Conservation (phyloP, 2,888 invertebrate genomes). For the Papilio protenor region DNA sequence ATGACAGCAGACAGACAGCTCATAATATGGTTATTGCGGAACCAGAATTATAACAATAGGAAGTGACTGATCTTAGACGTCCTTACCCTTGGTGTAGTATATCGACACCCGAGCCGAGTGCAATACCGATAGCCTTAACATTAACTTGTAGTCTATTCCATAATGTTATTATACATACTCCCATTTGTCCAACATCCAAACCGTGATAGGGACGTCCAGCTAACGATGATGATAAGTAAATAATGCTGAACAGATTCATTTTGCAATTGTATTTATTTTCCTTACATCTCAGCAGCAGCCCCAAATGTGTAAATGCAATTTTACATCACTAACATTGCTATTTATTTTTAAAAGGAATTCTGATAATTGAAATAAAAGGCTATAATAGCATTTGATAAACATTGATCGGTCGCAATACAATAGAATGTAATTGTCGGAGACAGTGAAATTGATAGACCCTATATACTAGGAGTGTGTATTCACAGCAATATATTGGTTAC, state of each 20-base stretch:
- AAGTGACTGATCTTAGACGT: slow-evolving; percentile 30
- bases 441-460: not conserved
- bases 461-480: not conserved
- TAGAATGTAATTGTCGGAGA: slow-evolving; percentile 14
- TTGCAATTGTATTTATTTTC: too few species aligned
- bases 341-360: not conserved
- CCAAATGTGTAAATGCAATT: not conserved
- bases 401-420: not conserved
- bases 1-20: not conserved
- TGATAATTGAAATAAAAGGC: not conserved
- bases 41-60: not conserved
- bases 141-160: slow-evolving; percentile 26
- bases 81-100: slow-evolving; percentile 44
- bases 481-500: not conserved
- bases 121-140: slow-evolving; percentile 32
- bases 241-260: too few species aligned
- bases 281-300: too few species aligned
- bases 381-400: slow-evolving; percentile 2
- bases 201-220: too few species aligned
- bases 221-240: too few species aligned
- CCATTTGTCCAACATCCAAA: too few species aligned
- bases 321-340: not conserved
- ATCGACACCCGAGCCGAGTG: slow-evolving; percentile 30
- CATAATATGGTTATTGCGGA: not conserved
- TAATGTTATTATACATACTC: not conserved